Percentiles rank a stretch among this genome's conserved stretches.
Conservation (phyloP, 2,888 invertebrate genomes). For the Andrena flavipes region DNA sequence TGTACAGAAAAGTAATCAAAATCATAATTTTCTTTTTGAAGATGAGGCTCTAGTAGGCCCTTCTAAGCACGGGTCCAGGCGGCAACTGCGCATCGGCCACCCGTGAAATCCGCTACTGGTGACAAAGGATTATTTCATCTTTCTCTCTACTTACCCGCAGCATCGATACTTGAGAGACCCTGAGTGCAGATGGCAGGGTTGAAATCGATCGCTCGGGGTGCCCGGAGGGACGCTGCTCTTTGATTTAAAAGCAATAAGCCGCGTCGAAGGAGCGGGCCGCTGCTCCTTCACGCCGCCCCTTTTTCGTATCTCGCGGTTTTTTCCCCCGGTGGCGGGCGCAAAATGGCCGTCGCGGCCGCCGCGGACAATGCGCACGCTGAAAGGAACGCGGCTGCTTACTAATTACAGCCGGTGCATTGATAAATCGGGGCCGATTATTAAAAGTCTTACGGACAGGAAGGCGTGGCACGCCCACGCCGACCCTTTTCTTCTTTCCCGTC, state of each 20-base stretch:
- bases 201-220: constrained; percentile 27
- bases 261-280: not conserved
- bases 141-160: not conserved
- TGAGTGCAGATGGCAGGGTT: not conserved
- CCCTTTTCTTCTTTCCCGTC: constrained; percentile 53
- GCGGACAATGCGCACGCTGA: not conserved
- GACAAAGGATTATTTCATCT: not conserved
- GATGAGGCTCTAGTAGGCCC: too few relatives aligned
- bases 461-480: constrained; percentile 76
- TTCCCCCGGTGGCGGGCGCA: constrained; percentile 1
- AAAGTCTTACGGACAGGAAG: constrained; percentile 77
- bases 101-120: not conserved
- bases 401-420: constrained; percentile 79
- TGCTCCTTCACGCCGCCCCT: constrained; percentile 9
- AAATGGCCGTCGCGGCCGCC: constrained; percentile 14
- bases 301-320: not conserved
- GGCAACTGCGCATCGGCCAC: not conserved
- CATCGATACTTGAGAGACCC: constrained; percentile 1
- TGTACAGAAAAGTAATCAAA: too few relatives aligned
- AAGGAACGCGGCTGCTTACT: constrained; percentile 66
- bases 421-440: constrained; percentile 79
- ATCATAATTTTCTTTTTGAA: too few relatives aligned
- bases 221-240: constrained; percentile 42
- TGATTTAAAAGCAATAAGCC: constrained; percentile 50
- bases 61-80: not conserved